Evolutionary conservation across 2,888 invertebrate genomes (phyloP), one percentile per base, ranked within the genome.

Genomic region (Drosophila limbata): DNA sequence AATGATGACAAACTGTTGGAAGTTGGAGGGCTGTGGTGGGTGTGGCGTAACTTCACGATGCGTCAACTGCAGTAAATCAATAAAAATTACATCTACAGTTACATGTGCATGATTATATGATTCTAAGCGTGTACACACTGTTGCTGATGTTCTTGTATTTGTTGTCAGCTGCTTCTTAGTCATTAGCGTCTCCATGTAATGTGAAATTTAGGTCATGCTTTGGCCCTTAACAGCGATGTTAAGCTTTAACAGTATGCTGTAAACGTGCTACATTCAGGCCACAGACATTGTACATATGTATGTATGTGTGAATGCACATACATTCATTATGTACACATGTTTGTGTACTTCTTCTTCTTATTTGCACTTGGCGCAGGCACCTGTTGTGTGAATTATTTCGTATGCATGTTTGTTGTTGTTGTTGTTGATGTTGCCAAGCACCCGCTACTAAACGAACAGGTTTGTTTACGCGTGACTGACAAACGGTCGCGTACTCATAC

Each of bases 381-480:
- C 77, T 76, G 71, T 71, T 74, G 59, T 51, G 25, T 51, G 42
- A 45, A 10, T 40, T 71, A 39, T 39, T 17, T 33, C 17, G 19
- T 31, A 10, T 60, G 39, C 10, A 4, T 45, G 17, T 35, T 10
- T 33, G 35, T 56, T 59, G 48, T 15, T 31, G 28, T 40, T 44
- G 21, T 53, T 59, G 25, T 63, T 69, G 50, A 31, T 63, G 60
- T 57, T 68, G 50, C 56, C 39, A 56, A 64, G 64, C 76, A 68
- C 67, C 67, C 63, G 70, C 62, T 53, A 67, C 45, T 60, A 39
- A 17, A 39, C 21, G 33, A 75, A 75, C 75, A 55, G 76, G 76
- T 71, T 76, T 67, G 37, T 67, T 73, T 73, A 77, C 64, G 72
- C 76, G 68, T 71, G 65, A 65, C 62, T 67, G 64, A 44, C 37